These are phyloP conservation scores for Cathartes aura DNA, from an alignment of 2,113 vertebrate species.

Conservation along the genomic window DNA sequence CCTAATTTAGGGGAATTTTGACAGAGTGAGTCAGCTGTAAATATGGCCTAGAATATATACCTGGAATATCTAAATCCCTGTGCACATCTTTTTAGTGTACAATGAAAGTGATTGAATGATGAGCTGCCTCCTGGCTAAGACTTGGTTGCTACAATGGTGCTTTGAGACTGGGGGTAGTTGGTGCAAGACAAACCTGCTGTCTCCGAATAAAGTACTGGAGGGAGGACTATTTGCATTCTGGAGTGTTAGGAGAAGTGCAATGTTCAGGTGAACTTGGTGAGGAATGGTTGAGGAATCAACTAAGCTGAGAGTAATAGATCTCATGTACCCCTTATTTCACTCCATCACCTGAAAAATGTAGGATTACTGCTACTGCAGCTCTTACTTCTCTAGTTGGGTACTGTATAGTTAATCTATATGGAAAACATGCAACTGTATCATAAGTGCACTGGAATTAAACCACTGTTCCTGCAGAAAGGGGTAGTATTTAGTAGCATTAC, in stretches of 20 bases:
- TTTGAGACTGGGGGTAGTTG: background rate
- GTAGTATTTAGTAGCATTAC: background rate
- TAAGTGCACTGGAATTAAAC: background rate
- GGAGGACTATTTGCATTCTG: background rate
- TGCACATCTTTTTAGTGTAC: background rate
- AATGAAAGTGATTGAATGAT: background rate
- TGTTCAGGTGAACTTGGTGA: background rate
- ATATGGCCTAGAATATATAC: background rate
- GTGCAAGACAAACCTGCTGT: background rate
- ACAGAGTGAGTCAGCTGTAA: background rate
- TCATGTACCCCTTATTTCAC: background rate
- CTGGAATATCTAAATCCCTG: background rate
- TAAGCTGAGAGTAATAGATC: background rate
- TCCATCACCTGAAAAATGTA: background rate
- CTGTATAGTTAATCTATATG: background rate
- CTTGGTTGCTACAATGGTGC: background rate
- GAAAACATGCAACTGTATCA: background rate
- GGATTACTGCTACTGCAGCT: background rate
- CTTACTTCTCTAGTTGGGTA: background rate
- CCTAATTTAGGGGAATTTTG: background rate
- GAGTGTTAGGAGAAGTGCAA: background rate
- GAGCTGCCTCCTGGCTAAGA: background rate
- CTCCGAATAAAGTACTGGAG: background rate
- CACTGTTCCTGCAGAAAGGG: background rate
- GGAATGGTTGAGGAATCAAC: background rate